A percentile compares a stretch with the other conserved stretches of the same genome.
phyloP scores from a whole-genome alignment of 1,140 invertebrate genomes.

The Heliconius congener region DNA sequence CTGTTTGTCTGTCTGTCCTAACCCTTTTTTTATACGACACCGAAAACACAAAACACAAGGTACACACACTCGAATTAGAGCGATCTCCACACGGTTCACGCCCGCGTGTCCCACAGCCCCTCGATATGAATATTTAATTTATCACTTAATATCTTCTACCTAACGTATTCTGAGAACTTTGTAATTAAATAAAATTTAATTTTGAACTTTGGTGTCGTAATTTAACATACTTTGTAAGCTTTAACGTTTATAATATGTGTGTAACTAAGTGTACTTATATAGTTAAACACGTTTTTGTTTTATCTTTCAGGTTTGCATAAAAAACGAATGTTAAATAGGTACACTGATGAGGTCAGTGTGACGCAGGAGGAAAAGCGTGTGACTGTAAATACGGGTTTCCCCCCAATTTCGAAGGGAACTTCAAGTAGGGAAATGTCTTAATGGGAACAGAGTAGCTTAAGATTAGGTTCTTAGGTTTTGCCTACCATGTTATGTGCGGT shows the following conservation, averaged over 20 bases:
- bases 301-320: too few relatives aligned
- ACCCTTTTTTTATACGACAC: not conserved
- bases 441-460: too few relatives aligned
- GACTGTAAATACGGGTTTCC: too few relatives aligned
- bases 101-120: not conserved
- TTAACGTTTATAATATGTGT: not conserved
- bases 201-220: not conserved
- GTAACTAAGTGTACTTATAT: not conserved
- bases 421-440: too few relatives aligned
- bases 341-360: too few relatives aligned
- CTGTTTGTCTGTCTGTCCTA: not conserved
- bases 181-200: slow-evolving; percentile 7
- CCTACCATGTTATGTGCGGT: too few relatives aligned
- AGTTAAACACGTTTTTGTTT: not conserved
- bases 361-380: too few relatives aligned
- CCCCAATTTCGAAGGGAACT: too few relatives aligned
- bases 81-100: not conserved
- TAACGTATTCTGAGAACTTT: slow-evolving; percentile 6
- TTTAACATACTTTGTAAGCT: not conserved
- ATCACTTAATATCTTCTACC: slow-evolving; percentile 11
- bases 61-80: not conserved
- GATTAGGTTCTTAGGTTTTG: too few relatives aligned
- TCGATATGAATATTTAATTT: slow-evolving; percentile 11
- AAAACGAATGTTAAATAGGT: too few relatives aligned
- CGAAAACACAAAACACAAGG: not conserved